Base-by-base conservation (phyloP, 2,888 invertebrate species). In the Gibbula magus region DNA sequence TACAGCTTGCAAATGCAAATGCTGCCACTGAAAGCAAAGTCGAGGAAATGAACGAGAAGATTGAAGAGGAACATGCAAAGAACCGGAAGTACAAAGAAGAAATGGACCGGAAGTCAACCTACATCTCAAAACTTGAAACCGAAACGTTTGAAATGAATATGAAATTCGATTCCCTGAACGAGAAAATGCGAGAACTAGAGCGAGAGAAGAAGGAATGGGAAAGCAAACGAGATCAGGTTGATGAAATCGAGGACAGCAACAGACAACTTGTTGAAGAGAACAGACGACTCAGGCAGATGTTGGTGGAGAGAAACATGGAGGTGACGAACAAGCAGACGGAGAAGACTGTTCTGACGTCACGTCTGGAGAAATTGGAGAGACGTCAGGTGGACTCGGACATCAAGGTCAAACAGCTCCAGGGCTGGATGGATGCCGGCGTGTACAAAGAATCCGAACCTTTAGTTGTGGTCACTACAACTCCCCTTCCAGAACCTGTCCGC, bases 401-500 rank as follows among this genome's bases (percentile, higher is more conserved):
- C 20, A 83, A 85, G 25, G 82, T 87, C 35, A 84, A 86, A 51
- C 86, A 89, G 77, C 84, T 88, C n/a, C 87, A 87, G 25, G 84
- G 86, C 0, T 88, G 86, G 86, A 86, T 88, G 5, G 84, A 25
- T 22, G 70, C 39, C 16, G 74, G 25, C 1, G 25, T 51, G 22
- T 8, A 61, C 16, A 52, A 61, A 45, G 56, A 75, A 39, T 67
- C 70, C 66, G 22, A 45, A 67, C 75, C 53, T 39, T 4, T 39
- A 16, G 74, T 73, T 18, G 5, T 56, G 13, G 39, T 39, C 18
- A 25, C 61, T 20, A 75, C 67, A 51, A 25, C 29, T 29, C 45
- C 25, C n/a, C 20, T 13, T 7, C 13, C 73, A 20, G 66, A 20
- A 20, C 52, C 73, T 35, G 32, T 51, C 18, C 22, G 29, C 8